Evolutionary conservation across 53 echinoderm and acorn worm genomes (phyloP).

Genomic region (Glandiceps talaboti): DNA sequence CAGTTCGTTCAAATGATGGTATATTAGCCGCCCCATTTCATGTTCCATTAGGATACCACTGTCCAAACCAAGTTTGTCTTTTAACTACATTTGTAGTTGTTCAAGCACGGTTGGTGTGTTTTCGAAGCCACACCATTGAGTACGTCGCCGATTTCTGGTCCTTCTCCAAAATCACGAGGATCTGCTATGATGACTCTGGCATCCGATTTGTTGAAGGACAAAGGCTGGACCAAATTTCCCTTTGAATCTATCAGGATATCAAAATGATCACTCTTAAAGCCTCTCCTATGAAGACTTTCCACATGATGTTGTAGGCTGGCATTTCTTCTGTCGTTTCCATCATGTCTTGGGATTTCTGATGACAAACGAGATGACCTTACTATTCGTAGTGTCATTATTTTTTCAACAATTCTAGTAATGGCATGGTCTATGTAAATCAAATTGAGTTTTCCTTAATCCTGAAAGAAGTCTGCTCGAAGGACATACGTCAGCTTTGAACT

Average conservation of each 20-base stretch:
- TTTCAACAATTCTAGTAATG: background rate
- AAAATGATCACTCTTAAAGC: background rate
- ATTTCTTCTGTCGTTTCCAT: background rate
- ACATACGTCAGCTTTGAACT: background rate
- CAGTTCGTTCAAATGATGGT: background rate
- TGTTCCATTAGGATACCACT: background rate
- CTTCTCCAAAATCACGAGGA: background rate
- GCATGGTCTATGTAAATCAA: background rate
- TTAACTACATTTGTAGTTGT: background rate
- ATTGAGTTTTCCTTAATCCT: background rate
- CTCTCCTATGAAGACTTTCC: background rate
- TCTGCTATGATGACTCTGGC: background rate
- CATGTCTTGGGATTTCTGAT: background rate
- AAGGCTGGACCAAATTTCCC: background rate
- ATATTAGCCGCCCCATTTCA: background rate
- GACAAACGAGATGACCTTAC: background rate
- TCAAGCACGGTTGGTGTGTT: background rate
- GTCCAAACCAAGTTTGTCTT: background rate
- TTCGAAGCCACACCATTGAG: background rate
- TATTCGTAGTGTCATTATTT: background rate
- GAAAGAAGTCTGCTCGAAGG: background rate
- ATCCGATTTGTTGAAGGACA: background rate
- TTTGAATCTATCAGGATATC: background rate
- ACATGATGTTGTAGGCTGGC: background rate
- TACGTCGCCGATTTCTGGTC: background rate